These are phyloP conservation scores for Ataeniobius toweri DNA, from an alignment of 2,797 vertebrate species.

Conservation along the genomic window DNA sequence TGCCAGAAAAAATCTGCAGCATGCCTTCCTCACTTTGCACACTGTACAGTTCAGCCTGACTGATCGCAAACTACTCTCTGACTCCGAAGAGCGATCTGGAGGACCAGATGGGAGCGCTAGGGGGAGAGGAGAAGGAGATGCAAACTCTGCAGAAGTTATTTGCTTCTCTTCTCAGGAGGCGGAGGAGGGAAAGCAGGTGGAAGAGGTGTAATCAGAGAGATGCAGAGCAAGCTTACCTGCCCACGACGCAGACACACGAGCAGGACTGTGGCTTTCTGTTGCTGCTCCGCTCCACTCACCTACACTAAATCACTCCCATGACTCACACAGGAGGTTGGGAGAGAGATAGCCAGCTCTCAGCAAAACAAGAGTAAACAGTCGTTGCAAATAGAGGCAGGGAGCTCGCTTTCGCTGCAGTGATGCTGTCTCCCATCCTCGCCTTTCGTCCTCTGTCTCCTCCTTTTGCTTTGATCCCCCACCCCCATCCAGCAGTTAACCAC, in stretches of 20 bases:
- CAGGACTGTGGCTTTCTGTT: constrained; percentile 34
- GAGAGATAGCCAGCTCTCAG: constrained; percentile 61
- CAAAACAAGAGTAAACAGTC: constrained; percentile 65
- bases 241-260: constrained; percentile 26
- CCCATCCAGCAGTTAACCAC: constrained; percentile 23
- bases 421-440: constrained; percentile 56
- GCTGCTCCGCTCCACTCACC: constrained; percentile 59
- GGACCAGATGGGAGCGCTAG: neutral
- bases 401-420: constrained; percentile 47
- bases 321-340: constrained; percentile 50
- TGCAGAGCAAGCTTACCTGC: constrained; percentile 49
- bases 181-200: neutral
- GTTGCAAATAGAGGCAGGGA: constrained; percentile 46
- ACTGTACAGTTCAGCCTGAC: constrained; percentile 22
- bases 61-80: constrained; percentile 7
- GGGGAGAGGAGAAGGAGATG: constrained; percentile 1
- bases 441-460: constrained; percentile 49
- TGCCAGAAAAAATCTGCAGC: constrained; percentile 42
- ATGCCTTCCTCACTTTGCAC: constrained; percentile 29
- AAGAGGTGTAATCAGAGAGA: constrained; percentile 3
- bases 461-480: constrained; percentile 48
- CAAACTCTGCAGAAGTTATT: constrained; percentile 65
- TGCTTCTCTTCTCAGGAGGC: neutral
- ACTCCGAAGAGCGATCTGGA: constrained; percentile 3
- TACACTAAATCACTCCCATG: constrained; percentile 69